phyloP scores from a whole-genome alignment of 92 coral and sea anemone genomes.

The Porites cylindrica region DNA sequence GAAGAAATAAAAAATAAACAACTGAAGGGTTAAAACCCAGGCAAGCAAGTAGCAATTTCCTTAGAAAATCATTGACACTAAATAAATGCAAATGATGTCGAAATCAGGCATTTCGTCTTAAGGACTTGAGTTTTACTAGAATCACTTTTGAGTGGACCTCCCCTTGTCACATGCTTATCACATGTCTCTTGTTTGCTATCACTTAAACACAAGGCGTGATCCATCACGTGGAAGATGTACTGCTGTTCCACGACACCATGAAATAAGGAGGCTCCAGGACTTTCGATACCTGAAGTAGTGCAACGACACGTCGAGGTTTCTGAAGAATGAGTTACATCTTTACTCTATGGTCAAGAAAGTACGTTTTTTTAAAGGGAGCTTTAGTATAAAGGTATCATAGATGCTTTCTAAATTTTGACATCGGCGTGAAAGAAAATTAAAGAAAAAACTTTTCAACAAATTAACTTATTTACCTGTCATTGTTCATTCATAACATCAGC shows the following conservation, averaged over 20 bases:
- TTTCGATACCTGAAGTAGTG: constrained; percentile 76
- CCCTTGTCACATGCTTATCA: constrained; percentile 67
- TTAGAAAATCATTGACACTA: not conserved
- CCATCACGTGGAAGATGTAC: constrained; percentile 97
- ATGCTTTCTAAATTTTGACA: no score
- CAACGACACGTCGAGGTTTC: no score
- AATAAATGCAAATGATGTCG: not conserved
- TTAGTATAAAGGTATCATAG: no score
- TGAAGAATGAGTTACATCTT: no score
- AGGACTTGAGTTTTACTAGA: not conserved
- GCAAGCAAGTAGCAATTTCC: not conserved
- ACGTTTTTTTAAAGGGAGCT: no score
- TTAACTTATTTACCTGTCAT: no score
- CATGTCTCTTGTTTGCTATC: constrained; percentile 55
- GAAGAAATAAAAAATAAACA: no score
- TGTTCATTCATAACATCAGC: no score
- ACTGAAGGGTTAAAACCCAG: not conserved
- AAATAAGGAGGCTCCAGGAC: constrained; percentile 92
- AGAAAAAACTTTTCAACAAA: no score
- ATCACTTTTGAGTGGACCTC: constrained; percentile 1
- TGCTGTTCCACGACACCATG: constrained; percentile 95
- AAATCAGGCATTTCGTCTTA: not conserved
- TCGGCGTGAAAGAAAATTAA: no score
- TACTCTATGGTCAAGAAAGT: no score
- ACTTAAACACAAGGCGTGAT: constrained; percentile 92